phyloP scores from a whole-genome alignment of 2,113 vertebrate genomes.

The Peucedramus taeniatus region DNA sequence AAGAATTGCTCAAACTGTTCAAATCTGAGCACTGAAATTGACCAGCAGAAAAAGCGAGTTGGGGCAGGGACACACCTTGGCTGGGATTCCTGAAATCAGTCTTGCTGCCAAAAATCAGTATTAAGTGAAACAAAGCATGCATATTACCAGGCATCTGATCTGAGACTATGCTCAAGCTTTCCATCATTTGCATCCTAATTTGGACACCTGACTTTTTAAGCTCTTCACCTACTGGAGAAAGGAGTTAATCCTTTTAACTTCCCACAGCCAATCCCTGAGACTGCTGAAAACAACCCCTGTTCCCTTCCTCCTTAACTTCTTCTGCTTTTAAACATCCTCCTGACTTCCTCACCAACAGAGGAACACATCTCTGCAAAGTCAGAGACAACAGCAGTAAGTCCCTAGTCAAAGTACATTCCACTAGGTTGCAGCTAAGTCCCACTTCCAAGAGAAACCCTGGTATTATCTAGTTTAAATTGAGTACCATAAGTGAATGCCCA shows the following conservation, averaged over 20 bases:
- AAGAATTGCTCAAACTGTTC: background rate
- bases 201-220: background rate
- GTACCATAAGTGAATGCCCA: background rate
- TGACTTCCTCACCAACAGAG: background rate
- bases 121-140: background rate
- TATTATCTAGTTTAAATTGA: background rate
- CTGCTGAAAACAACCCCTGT: background rate
- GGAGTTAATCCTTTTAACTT: background rate
- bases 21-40: background rate
- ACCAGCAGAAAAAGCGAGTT: background rate
- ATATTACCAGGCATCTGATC: background rate
- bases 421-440: background rate
- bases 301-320: background rate
- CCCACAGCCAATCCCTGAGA: background rate
- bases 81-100: background rate
- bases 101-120: background rate
- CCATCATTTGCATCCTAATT: background rate
- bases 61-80: background rate
- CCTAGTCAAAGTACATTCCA: background rate
- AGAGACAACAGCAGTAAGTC: background rate
- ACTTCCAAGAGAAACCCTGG: background rate
- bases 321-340: background rate
- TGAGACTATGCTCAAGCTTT: background rate
- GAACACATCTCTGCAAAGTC: background rate
- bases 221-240: background rate